Base-by-base conservation (phyloP, 2,113 vertebrate genomes). In the Zingel zingel region DNA sequence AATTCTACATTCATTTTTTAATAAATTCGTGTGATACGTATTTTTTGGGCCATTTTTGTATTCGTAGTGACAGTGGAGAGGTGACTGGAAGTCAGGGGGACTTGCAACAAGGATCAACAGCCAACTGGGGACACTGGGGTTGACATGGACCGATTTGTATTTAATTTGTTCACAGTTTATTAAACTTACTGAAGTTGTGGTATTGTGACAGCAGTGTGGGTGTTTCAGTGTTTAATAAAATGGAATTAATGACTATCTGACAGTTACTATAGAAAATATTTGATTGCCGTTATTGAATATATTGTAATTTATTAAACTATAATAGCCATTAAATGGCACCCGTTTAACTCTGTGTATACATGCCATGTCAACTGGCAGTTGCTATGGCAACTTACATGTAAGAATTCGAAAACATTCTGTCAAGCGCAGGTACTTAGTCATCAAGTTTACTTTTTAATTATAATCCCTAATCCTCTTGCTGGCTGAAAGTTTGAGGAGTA, bases 371-470 rank as follows among this genome's bases (percentile, higher is more conserved):
- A 13, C 13, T 51, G 27, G 70, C 69, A 69, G 83, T 74, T 69
- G 30, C 77, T 51, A 67, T 47, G 23, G 25, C 58, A 85, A 81
- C 86, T 43, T 45, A 77, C 59, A 83, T 51, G 77, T 39, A 74
- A 59, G 67, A 68, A 59, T 79, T 30, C 27, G 48, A 50, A 86
- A 85, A 86, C 16, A 68, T 72, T 87, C 70, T 76, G 72, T 82
- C 36, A 66, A 71, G 81, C 47, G 53, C 81, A 94, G 89, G 90
- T 91, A 89, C 91, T 93, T 89, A 91, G 90, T 92, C 93, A 91
- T 92, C 92, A 88, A 92, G 77, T 92, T 93, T 88, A 92, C 92
- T 92, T 94, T 93, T 94, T 94, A 94, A 94, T 94, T 94, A 94
- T 71, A 92, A 85, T 81, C 81, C 86, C 77, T 93, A 93, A 93